A percentile compares a stretch with the other conserved stretches of the same genome.
Evolutionary conservation across 2,113 vertebrate genomes (phyloP).

Genomic region (Oncorhynchus tshawytscha): DNA sequence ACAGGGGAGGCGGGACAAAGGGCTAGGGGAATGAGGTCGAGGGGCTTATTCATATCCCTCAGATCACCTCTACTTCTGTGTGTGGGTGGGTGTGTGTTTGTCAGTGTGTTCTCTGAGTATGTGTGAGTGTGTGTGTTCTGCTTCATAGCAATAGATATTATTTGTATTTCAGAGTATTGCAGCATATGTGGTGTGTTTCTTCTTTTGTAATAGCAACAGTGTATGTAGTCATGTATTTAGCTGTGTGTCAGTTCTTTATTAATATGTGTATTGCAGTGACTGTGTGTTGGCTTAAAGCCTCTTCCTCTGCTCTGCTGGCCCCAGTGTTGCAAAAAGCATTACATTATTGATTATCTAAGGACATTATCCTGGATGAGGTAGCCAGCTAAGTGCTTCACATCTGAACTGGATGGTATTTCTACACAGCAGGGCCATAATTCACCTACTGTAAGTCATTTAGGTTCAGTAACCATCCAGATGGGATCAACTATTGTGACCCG

Average conservation of each 20-base stretch:
- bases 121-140: not conserved
- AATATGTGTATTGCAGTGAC: not conserved
- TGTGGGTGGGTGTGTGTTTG: constrained; percentile 3
- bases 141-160: not conserved
- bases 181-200: not conserved
- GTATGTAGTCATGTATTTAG: not conserved
- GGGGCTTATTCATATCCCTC: constrained; percentile 25
- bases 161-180: not conserved
- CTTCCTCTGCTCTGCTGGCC: not conserved
- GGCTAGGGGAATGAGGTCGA: constrained; percentile 14
- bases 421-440: constrained; percentile 1
- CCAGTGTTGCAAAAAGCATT: constrained; percentile 37
- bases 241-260: constrained; percentile 4
- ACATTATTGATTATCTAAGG: constrained; percentile 56
- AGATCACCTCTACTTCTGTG: constrained; percentile 17
- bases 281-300: constrained; percentile 22
- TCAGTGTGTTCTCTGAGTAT: not conserved
- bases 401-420: constrained; percentile 22
- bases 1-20: constrained; percentile 34
- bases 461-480: constrained; percentile 4
- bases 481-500: constrained; percentile 13
- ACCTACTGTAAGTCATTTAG: not conserved
- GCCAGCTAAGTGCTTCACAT: constrained; percentile 38
- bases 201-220: not conserved
- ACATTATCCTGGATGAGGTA: constrained; percentile 42